Evolutionary conservation across 35 echinoderm and acorn worm species (phyloP).

Genomic region (Acanthaster planci): DNA sequence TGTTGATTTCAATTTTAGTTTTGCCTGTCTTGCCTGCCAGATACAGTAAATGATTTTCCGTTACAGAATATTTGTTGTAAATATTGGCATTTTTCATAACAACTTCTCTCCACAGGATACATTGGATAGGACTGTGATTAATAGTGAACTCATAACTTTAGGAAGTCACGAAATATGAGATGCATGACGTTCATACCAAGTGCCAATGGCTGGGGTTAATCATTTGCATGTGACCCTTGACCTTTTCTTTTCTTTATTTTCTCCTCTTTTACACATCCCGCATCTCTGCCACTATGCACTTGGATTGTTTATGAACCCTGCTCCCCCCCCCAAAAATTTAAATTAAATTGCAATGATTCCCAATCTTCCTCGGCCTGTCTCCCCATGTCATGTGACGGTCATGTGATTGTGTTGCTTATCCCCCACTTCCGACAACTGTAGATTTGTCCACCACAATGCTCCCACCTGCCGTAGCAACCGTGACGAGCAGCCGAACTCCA

Average conservation of each 20-base stretch:
- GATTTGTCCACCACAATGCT: slow-evolving; percentile 6
- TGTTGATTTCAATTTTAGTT: not conserved
- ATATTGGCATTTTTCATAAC: not conserved
- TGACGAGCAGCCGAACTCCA: too few species aligned
- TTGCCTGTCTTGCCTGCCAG: slow-evolving; percentile 17
- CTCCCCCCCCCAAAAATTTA: too few species aligned
- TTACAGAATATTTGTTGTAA: not conserved
- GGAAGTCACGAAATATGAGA: not conserved
- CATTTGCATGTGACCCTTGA: not conserved
- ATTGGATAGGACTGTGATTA: not conserved
- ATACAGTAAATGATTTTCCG: not conserved
- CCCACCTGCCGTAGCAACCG: not conserved
- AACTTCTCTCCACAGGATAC: slow-evolving; percentile 8
- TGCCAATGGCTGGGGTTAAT: not conserved
- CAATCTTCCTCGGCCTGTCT: too few species aligned
- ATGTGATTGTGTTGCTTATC: slow-evolving; percentile 28
- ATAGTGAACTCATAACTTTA: not conserved
- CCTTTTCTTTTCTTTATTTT: not conserved
- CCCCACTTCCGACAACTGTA: not conserved
- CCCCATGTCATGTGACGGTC: not conserved
- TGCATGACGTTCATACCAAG: not conserved
- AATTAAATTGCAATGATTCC: too few species aligned
- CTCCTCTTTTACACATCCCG: not conserved
- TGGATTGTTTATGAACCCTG: too few species aligned
- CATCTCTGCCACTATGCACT: not conserved